Conservation (phyloP, 1,140 invertebrate species). For the Drosophila saltans region DNA sequence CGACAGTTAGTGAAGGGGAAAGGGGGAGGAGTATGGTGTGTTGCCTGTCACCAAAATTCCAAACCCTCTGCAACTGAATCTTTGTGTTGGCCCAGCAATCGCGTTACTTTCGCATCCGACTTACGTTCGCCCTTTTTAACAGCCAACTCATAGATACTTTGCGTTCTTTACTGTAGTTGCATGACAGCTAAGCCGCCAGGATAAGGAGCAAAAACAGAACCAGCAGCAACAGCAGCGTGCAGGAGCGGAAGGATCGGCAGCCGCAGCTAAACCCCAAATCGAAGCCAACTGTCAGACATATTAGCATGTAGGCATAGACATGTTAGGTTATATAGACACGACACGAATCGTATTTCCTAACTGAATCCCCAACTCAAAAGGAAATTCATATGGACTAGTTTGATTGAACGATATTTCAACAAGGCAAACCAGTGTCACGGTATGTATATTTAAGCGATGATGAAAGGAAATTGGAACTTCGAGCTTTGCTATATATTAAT, state of each 20-base stretch:
- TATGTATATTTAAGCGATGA: slow-evolving; percentile 28
- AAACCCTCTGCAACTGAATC: slow-evolving; percentile 36
- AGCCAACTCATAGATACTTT: slow-evolving; percentile 66
- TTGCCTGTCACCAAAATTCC: slow-evolving; percentile 61
- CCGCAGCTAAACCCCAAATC: slow-evolving; percentile 45
- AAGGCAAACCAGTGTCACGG: neutral
- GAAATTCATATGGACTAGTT: slow-evolving; percentile 26
- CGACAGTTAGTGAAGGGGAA: neutral
- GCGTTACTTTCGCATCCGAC: slow-evolving; percentile 51
- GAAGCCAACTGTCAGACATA: slow-evolving; percentile 77
- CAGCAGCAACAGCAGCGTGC: neutral
- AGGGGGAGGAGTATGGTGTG: slow-evolving; percentile 7
- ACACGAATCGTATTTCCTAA: slow-evolving; percentile 22
- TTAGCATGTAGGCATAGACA: slow-evolving; percentile 77
- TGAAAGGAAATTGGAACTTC: too few relatives aligned
- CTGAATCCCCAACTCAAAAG: slow-evolving; percentile 2
- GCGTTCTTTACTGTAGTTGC: slow-evolving; percentile 66
- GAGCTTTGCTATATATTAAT: too few relatives aligned
- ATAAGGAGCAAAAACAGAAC: slow-evolving; percentile 56
- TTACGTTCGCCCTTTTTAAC: slow-evolving; percentile 50
- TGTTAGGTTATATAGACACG: slow-evolving; percentile 44
- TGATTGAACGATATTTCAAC: slow-evolving; percentile 3
- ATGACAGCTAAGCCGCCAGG: slow-evolving; percentile 77
- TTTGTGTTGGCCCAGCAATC: slow-evolving; percentile 47
- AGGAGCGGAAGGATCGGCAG: slow-evolving; percentile 14